phyloP scores from a whole-genome alignment of 2,888 invertebrate species.

The Apodemia mormo region DNA sequence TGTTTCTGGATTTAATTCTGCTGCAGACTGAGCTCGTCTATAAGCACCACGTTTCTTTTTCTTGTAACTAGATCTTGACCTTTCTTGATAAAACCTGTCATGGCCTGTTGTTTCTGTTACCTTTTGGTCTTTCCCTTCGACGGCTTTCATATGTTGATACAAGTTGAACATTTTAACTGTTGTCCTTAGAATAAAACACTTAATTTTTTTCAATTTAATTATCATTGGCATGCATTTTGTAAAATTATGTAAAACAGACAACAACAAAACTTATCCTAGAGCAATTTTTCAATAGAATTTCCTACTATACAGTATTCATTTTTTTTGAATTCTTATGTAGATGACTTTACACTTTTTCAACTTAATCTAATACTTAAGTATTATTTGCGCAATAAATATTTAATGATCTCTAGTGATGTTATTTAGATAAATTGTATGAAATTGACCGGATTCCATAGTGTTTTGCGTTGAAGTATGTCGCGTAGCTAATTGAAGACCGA shows the following conservation, averaged over 20 bases:
- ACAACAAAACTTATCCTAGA: neutral
- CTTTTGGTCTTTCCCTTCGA: conserved; percentile 76
- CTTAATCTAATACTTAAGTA: neutral
- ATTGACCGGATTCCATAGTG: conserved; percentile 24
- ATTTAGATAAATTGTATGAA: neutral
- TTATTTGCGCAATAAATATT: neutral
- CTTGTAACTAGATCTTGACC: conserved; percentile 76
- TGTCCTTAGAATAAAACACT: conserved; percentile 14
- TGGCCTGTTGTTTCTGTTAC: conserved; percentile 88
- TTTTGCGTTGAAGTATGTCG: conserved; percentile 60
- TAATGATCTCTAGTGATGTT: neutral
- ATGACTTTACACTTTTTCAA: neutral
- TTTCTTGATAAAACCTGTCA: conserved; percentile 89
- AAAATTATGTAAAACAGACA: too few species aligned
- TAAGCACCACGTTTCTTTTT: conserved; percentile 83
- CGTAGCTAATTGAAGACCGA: conserved; percentile 69
- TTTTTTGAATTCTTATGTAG: neutral
- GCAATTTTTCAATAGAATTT: neutral
- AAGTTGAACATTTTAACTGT: conserved; percentile 86
- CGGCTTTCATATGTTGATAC: conserved; percentile 86
- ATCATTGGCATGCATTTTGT: conserved; percentile 21
- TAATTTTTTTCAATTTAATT: conserved; percentile 24
- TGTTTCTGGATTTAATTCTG: conserved; percentile 84
- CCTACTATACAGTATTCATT: neutral
- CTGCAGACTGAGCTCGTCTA: conserved; percentile 85